Conservation (phyloP, 2,797 vertebrate species). For the Glyptemys insculpta region DNA sequence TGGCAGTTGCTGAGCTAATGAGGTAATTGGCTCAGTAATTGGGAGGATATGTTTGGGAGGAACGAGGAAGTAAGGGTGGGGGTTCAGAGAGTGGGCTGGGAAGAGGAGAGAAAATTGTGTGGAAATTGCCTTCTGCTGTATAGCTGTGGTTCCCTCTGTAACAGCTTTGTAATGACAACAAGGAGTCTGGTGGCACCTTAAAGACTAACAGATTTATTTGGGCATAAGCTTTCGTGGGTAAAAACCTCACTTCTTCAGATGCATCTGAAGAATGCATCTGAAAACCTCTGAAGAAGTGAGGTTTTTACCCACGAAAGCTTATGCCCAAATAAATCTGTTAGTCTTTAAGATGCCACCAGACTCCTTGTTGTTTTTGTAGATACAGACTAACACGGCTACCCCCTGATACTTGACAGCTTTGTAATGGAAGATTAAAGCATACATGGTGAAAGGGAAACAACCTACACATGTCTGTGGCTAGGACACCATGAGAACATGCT, state of each 20-base stretch:
- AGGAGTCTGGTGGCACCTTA: no score
- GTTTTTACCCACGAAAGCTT: no score
- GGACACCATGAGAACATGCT: not conserved
- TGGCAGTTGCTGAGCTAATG: not conserved
- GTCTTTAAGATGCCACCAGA: no score
- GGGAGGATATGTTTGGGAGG: not conserved
- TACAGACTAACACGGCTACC: no score
- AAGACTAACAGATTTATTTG: no score
- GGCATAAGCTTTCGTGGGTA: no score
- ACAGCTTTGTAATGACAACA: not conserved
- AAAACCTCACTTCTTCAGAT: no score
- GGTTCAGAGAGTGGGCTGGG: not conserved
- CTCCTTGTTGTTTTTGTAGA: no score
- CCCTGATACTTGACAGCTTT: not conserved
- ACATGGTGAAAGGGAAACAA: not conserved
- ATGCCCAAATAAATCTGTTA: no score
- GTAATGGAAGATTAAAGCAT: not conserved
- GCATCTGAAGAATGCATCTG: no score
- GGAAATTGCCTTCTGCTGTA: not conserved
- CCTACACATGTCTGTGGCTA: not conserved
- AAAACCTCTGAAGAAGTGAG: no score
- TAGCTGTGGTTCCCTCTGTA: not conserved
- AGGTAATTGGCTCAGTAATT: not conserved
- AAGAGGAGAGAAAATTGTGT: not conserved
- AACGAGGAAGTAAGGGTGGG: not conserved